Evolutionary conservation across 2,888 invertebrate species (phyloP), one percentile per base, ranked within the genome.

Genomic region (Lucinisca nassula): DNA sequence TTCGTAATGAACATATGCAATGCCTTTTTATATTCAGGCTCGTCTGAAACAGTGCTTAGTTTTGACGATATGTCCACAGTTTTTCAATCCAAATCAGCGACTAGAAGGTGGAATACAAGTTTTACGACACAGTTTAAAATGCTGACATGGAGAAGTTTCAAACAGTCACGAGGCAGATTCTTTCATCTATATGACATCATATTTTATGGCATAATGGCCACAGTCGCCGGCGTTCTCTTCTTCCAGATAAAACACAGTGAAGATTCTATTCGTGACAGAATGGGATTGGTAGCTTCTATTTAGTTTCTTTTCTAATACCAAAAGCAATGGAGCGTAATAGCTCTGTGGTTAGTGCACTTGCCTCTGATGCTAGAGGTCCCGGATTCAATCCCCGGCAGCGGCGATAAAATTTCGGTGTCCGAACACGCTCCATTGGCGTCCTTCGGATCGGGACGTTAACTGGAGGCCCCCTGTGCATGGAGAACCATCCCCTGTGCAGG

Each of bases 201-300:
- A 30, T 73, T 74, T 35, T 79, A 40, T 37, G 45, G 38, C 0
- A 17, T 67, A 12, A 45, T 84, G 75, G 61, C 79, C 4, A 58
- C 17, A 14, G 32, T 84, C 40, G 35, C 67, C 37, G 73, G 84
- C 0, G 24, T 84, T n/a, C 21, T 84, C 1, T 84, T 79, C 40
- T 84, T 79, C 32, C 84, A 84, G 32, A 84, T 84, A 45, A 27
- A 79, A 3, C 35, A 74, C 1, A 21, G n/a, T 58, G 75, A 58
- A 8, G 74, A 74, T 38, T 79, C 79, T 30, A 58, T 79, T 21
- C 37, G 84, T 21, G 84, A 84, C 37, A 55, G 79, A 51, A 84
- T 84, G 84, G 84, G 84, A 8, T 35, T 73, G 30, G 84, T 82
- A 76, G n/a, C n/a, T n/a, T n/a, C n/a, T n/a, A n/a, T n/a, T n/a